These are phyloP conservation scores for Perca schrenkii DNA, from an alignment of 2,113 vertebrate species.

Conservation along the genomic window DNA sequence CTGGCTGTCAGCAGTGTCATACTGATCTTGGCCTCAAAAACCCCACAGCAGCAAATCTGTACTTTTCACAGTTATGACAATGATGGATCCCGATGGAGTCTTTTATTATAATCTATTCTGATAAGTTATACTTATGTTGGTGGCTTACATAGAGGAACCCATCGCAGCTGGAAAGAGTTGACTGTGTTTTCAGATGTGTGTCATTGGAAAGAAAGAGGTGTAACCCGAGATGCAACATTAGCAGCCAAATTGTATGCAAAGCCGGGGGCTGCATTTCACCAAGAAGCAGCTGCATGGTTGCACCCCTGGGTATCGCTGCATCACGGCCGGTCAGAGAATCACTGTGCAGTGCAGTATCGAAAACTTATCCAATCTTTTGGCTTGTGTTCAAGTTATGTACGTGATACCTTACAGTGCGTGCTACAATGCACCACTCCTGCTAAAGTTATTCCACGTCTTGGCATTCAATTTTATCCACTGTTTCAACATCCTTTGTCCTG, in stretches of 20 bases:
- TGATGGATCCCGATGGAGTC: constrained; percentile 25
- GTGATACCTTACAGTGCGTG: constrained; percentile 53
- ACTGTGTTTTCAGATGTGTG: constrained; percentile 28
- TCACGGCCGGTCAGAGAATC: constrained; percentile 41
- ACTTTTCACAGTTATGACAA: constrained; percentile 41
- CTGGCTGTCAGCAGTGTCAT: background rate
- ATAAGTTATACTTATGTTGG: constrained; percentile 49
- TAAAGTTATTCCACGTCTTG: constrained; percentile 33
- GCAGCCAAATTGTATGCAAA: constrained; percentile 67
- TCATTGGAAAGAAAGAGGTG: constrained; percentile 55
- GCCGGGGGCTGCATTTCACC: constrained; percentile 27
- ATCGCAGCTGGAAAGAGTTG: constrained; percentile 51
- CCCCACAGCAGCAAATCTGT: background rate
- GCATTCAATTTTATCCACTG: background rate
- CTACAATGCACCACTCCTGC: constrained; percentile 58
- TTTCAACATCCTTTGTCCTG: constrained; percentile 29
- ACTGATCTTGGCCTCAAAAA: background rate
- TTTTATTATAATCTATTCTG: constrained; percentile 50
- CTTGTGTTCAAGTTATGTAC: constrained; percentile 58
- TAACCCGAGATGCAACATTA: constrained; percentile 63
- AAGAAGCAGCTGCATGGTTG: constrained; percentile 58
- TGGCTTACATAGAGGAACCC: constrained; percentile 32
- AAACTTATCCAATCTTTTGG: constrained; percentile 57
- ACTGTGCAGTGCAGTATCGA: constrained; percentile 29
- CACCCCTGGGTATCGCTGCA: constrained; percentile 45